A percentile compares a stretch with the other conserved stretches of the same genome.
phyloP scores from a whole-genome alignment of 1,140 invertebrate species.

The Euwallacea similis region DNA sequence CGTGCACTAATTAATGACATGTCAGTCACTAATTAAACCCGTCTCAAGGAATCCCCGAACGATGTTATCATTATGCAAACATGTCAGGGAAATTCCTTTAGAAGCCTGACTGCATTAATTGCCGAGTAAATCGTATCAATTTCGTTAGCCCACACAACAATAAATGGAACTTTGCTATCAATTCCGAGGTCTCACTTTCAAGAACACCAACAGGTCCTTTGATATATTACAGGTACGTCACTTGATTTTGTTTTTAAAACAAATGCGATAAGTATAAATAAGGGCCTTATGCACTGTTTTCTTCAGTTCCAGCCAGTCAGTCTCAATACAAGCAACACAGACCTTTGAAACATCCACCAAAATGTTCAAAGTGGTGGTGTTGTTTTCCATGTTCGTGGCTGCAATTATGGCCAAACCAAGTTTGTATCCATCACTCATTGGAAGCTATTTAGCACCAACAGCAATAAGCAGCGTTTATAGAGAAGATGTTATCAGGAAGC shows the following conservation, averaged over 20 bases:
- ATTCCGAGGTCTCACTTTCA: conserved; percentile 1
- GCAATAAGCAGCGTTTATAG: neutral
- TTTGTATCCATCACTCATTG: neutral
- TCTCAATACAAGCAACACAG: neutral
- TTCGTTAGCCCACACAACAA: too few relatives aligned
- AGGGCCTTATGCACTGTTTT: neutral
- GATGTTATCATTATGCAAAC: neutral
- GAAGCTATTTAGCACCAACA: neutral
- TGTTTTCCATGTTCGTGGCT: neutral
- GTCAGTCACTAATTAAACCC: neutral
- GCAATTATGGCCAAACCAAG: neutral
- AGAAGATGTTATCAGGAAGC: neutral
- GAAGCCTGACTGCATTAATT: too few relatives aligned
- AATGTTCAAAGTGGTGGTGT: conserved; percentile 5
- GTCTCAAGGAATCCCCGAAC: neutral
- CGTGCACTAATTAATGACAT: neutral
- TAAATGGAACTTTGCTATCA: neutral
- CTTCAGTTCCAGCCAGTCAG: neutral
- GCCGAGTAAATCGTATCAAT: too few relatives aligned
- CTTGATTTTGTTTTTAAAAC: neutral
- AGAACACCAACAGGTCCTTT: neutral
- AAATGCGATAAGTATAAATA: neutral
- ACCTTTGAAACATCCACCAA: neutral
- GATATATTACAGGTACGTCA: neutral
- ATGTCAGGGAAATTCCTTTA: too few relatives aligned